Evolutionary conservation across 2,797 vertebrate genomes (phyloP), one percentile per base, ranked within the genome.

Genomic region (Rhinoraja longicauda): DNA sequence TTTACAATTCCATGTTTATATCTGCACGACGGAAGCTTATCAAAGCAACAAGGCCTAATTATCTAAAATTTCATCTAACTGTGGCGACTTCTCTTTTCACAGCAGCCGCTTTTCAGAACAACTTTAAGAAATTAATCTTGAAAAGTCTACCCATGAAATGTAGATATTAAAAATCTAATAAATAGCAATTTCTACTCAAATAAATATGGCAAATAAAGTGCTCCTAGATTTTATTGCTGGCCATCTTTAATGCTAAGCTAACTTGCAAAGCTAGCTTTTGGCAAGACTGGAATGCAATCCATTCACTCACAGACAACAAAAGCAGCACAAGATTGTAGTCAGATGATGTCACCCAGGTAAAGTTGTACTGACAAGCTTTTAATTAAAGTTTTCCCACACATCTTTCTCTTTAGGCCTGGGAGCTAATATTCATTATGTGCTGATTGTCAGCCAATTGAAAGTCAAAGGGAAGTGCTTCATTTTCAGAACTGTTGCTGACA

Each of bases 371-470:
- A 98, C 97, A 97, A 96, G 97, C 97, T 98, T 98, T 98, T 98
- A 98, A 99, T 98, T 98, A 98, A 98, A 98, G 96, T 96, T 97
- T 97, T 97, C 97, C 96, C 97, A 97, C 97, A 98, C 95, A 96
- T 97, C 95, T 96, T 95, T 97, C 95, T 95, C 95, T 94, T 95
- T 95, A 96, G 95, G 94, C 96, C 97, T 96, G 84, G 94, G 94
- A 98, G 97, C 96, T 95, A 96, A 96, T 95, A 97, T 95, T 97
- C 96, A 97, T 97, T 96, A 96, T 96, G 96, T 95, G 95, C 95
- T 93, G 94, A 96, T 96, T 96, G 96, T 97, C 96, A 97, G 96
- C 96, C 96, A 95, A 96, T 96, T 96, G 96, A 96, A 96, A 96
- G 95, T 95, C 84, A 95, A 96, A 96, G 95, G 96, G 95, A 97